phyloP scores from a whole-genome alignment of 2,113 vertebrate species.

The Osmerus mordax region DNA sequence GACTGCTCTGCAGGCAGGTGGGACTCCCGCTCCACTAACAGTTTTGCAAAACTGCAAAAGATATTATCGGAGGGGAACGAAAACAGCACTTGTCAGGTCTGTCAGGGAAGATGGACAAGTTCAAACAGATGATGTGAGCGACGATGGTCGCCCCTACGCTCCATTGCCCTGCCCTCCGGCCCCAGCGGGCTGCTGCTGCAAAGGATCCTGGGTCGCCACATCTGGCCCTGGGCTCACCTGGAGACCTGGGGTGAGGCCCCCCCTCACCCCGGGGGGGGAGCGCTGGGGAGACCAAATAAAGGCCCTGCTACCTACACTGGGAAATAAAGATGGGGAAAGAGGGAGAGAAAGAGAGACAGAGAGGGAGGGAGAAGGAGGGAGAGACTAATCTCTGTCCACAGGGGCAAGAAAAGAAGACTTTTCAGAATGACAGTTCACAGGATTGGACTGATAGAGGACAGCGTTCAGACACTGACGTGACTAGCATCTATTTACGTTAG shows the following conservation, averaged over 20 bases:
- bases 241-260: constrained; percentile 50
- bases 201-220: constrained; percentile 63
- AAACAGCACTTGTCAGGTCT: constrained; percentile 66
- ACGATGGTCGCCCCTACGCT: constrained; percentile 25
- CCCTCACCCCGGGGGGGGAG: no score
- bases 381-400: neutral
- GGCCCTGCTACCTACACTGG: constrained; percentile 39
- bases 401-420: neutral
- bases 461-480: constrained; percentile 6
- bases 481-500: constrained; percentile 30
- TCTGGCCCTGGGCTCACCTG: constrained; percentile 66
- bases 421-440: constrained; percentile 6
- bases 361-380: neutral
- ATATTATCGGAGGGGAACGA: constrained; percentile 68
- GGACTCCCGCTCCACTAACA: constrained; percentile 50
- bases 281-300: constrained; percentile 54
- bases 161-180: constrained; percentile 39
- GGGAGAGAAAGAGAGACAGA: neutral
- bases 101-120: constrained; percentile 70
- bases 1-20: constrained; percentile 59
- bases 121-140: constrained; percentile 69
- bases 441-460: neutral
- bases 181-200: constrained; percentile 55
- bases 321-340: neutral
- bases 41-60: constrained; percentile 70